Base-by-base conservation (phyloP, 2,888 invertebrate species). In the Nomada ferruginata region DNA sequence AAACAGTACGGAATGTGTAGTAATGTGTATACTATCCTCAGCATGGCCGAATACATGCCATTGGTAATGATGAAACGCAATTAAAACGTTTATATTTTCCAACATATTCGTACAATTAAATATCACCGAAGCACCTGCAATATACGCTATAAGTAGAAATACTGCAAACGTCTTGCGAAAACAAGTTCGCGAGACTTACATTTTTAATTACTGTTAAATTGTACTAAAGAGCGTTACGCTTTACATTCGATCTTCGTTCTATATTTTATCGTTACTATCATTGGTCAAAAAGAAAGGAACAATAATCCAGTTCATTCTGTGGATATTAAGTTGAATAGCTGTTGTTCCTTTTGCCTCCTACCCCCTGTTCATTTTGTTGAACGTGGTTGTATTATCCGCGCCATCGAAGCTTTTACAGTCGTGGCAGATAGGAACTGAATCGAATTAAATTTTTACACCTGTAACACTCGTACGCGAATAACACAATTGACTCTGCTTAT, bases 1-100 rank as follows among this genome's bases (percentile, higher is more conserved):
- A 81, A 60, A 53, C 18, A 53, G 36, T 82, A 83, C 79, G 90
- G 90, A 90, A 90, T 90, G 90, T 89, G 85, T 79, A 68, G 52
- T 60, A 68, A 74, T 66, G 42, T 18, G 26, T 50, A 68, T 52
- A 64, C 63, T 52, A 64, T 63, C 55, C 61, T 23, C 26, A 59
- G n/a, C 53, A 60, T 9, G 29, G 59, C 50, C 59, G 29, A 53
- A 77, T n/a, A 50, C 13, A 20, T 44, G 11, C 55, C 23, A 63
- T 60, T 36, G 70, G 44, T 29, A 55, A 75, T 57, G 57, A 69
- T 60, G 20, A 11, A 69, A 70, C 36, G 59, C 52, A 80, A 63
- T 3, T 47, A 15, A 47, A 15, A 11, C 47, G 23, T 44, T 64
- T 75, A 29, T 44, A 72, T 59, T 29, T 50, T 60, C 29, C 61